Base-by-base conservation (phyloP, 2,113 vertebrate genomes). In the Rhizomys pruinosus region DNA sequence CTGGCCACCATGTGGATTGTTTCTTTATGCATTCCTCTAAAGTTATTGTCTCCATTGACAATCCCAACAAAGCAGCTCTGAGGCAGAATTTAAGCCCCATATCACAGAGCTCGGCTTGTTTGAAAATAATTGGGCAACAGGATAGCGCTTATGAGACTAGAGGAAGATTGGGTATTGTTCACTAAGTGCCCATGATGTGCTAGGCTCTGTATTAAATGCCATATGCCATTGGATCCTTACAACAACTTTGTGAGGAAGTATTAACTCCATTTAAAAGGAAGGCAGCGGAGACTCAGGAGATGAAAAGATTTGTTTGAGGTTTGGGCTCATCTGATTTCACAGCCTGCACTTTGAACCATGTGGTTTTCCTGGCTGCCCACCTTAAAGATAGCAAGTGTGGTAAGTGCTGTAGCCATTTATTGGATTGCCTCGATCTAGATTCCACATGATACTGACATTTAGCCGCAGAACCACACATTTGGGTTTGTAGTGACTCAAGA, bases 271-370 rank as follows among this genome's bases (percentile, higher is more conserved):
- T 92, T 55, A 72, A 77, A 90, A 5, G 74, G 27, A 52, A 71
- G 64, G 4, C 89, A 68, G 27, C 0, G 4, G n/a, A 79, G 17
- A 32, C 64, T 94, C 10, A 66, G 13, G 55, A 86, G 79, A 42
- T 32, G 7, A 27, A 87, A 72, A 64, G 16, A 57, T 39, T 69
- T 88, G 32, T 69, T 66, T 69, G 59, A 37, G 59, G 16, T 47
- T 91, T 90, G 79, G 79, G 79, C 23, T 64, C 34, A n/a, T 23
- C 57, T 89, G 42, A 78, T 89, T 74, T 84, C 87, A 82, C 69
- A 93, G 32, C 19, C 61, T 90, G 25, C 0, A 63, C 29, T 42
- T 64, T 76, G 78, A 44, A 25, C 42, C 61, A 64, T 13, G 7
- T 27, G 6, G 27, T 59, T 44, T 34, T 23, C 47, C 47, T 52